Base-by-base conservation (phyloP, 2,888 invertebrate species). In the Acleris laterana region DNA sequence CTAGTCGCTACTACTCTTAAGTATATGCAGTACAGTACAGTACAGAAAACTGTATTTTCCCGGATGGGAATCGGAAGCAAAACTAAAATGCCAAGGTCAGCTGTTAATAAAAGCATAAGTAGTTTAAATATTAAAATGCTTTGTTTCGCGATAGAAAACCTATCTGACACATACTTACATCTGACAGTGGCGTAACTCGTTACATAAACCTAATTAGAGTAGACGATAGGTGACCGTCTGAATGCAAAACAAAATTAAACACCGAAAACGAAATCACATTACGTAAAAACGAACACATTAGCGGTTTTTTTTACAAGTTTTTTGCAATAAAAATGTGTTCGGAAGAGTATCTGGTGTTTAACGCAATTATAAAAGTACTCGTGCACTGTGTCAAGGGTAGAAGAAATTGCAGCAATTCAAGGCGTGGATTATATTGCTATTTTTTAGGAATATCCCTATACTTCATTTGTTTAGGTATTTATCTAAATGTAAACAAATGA, bases 201-300 rank as follows among this genome's bases (percentile, higher is more conserved):
- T 75, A 73, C 69, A 70, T 73, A 74, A 76, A 71, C 57, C 56
- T 71, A 73, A 73, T 76, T 75, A 76, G 38, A 38, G 38, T 9
- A 32, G 72, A 71, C 51, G 74, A 74, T 76, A 73, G 75, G 75
- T 71, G 75, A 71, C 72, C 72, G 72, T 66, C 62, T 60, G 65
- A 62, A 65, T 57, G 71, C 68, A 64, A 70, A 65, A 68, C 59
- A 67, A 69, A 69, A 70, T 56, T 60, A 60, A 64, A 64, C 59
- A 20, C 53, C n/a, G 62, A 69, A 66, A 69, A 68, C 68, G 68
- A 69, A 59, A 68, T 62, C 62, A 63, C 52, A 68, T 68, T 57
- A 66, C 66, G 62, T 62, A 66, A 66, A 57, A 64, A 63, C 22
- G 19, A 51, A 57, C 64, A 25, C 60, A 61, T 38, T 51, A 49